Evolutionary conservation across 2,888 invertebrate species (phyloP), one percentile per base, ranked within the genome.

Genomic region (Drosophila borealis): DNA sequence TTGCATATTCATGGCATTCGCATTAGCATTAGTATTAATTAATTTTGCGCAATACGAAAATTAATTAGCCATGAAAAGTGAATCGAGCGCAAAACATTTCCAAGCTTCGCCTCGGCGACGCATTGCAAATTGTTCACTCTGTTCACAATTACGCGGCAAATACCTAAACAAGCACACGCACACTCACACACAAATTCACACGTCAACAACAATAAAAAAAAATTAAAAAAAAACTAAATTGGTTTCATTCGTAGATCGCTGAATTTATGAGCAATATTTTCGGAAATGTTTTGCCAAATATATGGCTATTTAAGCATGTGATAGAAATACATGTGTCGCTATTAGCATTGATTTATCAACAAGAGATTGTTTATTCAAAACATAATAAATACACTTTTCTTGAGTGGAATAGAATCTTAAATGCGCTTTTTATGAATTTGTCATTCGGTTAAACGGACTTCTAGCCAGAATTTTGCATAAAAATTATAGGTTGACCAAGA

Each of bases 11-110:
- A 87, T 82, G 85, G 87, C 74, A 80, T 69, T 80, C 79, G 54
- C 59, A 66, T 81, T 76, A 80, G 62, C 59, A 68, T 81, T 76
- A 83, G 81, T 80, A 80, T 77, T 75, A 84, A 87, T 86, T 86
- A 80, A 80, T 82, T 84, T 88, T 82, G 88, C 78, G 79, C 85
- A 87, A 82, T 85, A 74, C 78, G 81, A 87, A 87, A 83, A 81
- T 85, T 87, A 85, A 85, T 85, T 85, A 87, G 78, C 78, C 85
- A 85, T 87, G 88, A 87, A 87, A 85, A 84, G 85, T 84, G 87
- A 85, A 87, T 84, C 84, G 78, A 84, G 69, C 81, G 81, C 83
- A 81, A 80, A 85, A 74, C 74, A 78, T 74, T 80, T 84, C 29
- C 64, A 67, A 75, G 70, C 66, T 70, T 62, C 59, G 56, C 65